These are phyloP conservation scores for Neomonachus schauinslandi DNA, from an alignment of 2,113 vertebrate genomes.

Conservation along the genomic window DNA sequence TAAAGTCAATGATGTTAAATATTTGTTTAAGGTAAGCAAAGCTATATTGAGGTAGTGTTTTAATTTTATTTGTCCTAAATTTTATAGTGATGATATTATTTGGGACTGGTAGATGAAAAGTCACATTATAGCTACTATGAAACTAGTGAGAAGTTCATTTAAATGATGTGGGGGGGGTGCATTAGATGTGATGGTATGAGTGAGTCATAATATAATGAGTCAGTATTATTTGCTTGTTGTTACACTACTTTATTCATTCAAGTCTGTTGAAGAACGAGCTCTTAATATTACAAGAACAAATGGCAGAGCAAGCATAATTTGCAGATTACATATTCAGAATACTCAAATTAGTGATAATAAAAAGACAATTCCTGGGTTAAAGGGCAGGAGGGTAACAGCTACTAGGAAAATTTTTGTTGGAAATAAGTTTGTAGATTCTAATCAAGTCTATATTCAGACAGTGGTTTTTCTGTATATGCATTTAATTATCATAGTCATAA, in stretches of 20 bases:
- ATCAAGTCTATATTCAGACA: not conserved
- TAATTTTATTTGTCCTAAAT: too few species aligned
- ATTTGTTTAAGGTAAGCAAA: not conserved
- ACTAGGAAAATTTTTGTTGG: not conserved
- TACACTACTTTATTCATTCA: not conserved
- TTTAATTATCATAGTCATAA: not conserved
- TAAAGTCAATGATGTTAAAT: not conserved
- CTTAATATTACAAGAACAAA: not conserved
- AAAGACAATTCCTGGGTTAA: not conserved
- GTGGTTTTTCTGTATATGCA: not conserved
- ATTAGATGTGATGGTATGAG: not conserved
- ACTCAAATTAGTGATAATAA: not conserved
- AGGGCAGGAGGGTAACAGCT: too few species aligned
- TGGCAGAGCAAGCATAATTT: not conserved
- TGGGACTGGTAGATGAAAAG: not conserved
- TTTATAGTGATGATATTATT: not conserved
- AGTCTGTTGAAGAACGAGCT: not conserved
- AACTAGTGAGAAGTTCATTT: not conserved
- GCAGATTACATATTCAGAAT: not conserved
- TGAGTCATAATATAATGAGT: not conserved
- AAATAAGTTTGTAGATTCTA: not conserved
- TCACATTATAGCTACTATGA: not conserved
- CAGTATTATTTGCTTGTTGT: not conserved
- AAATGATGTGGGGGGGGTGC: not conserved
- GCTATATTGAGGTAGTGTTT: not conserved